A percentile compares a stretch with the other conserved stretches of the same genome.
Conservation (phyloP, 2,113 vertebrate species). For the Nannobrachium achirus region DNA sequence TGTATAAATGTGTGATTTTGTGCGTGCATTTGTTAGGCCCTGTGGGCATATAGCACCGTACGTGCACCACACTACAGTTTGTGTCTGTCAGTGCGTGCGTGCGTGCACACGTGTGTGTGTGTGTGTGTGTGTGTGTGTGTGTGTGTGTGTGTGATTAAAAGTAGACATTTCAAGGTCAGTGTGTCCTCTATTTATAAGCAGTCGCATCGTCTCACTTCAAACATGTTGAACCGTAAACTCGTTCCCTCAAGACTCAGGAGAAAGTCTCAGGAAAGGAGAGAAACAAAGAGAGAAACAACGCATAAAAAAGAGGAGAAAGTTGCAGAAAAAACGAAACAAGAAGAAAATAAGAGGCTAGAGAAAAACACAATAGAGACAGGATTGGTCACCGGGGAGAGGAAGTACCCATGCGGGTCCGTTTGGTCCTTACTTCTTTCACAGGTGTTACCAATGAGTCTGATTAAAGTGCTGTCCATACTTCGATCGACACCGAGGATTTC, state of each 20-base stretch:
- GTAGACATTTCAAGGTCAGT: background rate
- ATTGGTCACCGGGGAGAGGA: no score
- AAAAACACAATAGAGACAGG: background rate
- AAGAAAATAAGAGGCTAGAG: background rate
- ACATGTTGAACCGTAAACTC: background rate
- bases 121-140: background rate
- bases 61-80: background rate
- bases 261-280: background rate
- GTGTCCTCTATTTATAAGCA: constrained; percentile 4
- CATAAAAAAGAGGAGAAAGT: background rate
- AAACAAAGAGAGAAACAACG: background rate
- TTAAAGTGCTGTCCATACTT: no score
- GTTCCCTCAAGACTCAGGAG: background rate
- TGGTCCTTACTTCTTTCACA: no score
- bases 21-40: no score
- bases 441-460: no score
- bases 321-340: background rate
- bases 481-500: no score
- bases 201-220: background rate
- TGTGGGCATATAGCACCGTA: no score
- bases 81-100: background rate
- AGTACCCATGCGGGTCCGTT: no score
- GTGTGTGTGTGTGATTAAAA: background rate
- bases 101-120: background rate
- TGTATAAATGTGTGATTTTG: background rate